A percentile compares a stretch with the other conserved stretches of the same genome.
Conservation (phyloP, 2,888 invertebrate genomes). For the Scaptomyza caliginosa region DNA sequence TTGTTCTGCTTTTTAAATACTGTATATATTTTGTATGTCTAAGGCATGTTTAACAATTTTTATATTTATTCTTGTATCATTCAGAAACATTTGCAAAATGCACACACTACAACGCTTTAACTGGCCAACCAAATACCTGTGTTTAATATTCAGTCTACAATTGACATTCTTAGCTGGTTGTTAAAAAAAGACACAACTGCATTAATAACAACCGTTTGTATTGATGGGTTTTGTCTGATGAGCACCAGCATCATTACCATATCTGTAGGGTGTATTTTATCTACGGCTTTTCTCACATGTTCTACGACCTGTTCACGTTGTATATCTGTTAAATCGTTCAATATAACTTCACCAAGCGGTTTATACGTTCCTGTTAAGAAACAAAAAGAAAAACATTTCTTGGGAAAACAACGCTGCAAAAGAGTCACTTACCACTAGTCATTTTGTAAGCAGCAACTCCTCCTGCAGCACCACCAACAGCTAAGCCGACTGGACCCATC, state of each 20-base stretch:
- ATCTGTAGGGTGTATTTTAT: constrained; percentile 79
- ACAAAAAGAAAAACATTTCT: background rate
- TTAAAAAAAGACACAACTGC: constrained; percentile 77
- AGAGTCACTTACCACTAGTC: constrained; percentile 72
- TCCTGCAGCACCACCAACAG: constrained; percentile 82
- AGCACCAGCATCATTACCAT: constrained; percentile 78
- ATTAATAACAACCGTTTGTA: constrained; percentile 79
- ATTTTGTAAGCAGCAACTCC: constrained; percentile 80
- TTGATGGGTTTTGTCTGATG: constrained; percentile 71
- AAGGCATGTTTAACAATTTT: constrained; percentile 29
- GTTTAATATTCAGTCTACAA: constrained; percentile 71
- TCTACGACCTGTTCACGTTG: constrained; percentile 78
- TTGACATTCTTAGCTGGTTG: constrained; percentile 81
- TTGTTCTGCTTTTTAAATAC: background rate
- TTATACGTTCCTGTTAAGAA: constrained; percentile 75
- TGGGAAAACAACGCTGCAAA: background rate
- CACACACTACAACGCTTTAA: background rate
- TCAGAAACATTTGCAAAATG: background rate
- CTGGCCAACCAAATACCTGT: background rate
- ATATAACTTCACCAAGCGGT: constrained; percentile 82
- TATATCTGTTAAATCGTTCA: constrained; percentile 79
- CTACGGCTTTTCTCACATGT: constrained; percentile 77
- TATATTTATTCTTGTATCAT: constrained; percentile 3
- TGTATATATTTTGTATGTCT: constrained; percentile 23
- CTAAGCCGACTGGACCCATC: constrained; percentile 81